Base-by-base conservation (phyloP, 2,888 invertebrate genomes). In the Tipula helvola region DNA sequence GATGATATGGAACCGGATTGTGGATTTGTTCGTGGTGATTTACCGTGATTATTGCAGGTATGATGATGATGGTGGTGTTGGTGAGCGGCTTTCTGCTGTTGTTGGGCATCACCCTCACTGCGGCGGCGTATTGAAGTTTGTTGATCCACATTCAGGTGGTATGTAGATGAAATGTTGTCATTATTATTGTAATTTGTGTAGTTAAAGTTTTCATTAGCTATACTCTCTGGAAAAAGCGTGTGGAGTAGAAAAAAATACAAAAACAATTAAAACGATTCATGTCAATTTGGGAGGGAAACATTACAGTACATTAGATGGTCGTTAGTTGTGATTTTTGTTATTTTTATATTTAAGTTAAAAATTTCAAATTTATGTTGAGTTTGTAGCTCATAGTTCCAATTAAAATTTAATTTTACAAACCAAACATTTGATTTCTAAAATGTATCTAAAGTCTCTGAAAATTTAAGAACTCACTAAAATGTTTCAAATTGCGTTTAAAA, bases 101-200 rank as follows among this genome's bases (percentile, higher is more conserved):
- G 88, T 87, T 91, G 90, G 36, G 91, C 94, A 90, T 93, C 94
- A 87, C 95, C 94, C 90, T 95, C 95, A 90, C 94, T 95, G 88
- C 93, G 93, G 86, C 95, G 93, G 16, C 95, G 92, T 88, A 93
- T 91, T 71, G 88, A 87, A 87, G 90, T 89, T 39, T 90, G 89
- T 36, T 90, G 89, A 41, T 88, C 88, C 86, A 89, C 89, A 36
- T 88, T 88, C 88, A 88, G 86, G 16, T 83, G 87, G 13, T 52
- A 52, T 57, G 42, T 8, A 16, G 84, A 84, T 41, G 84, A 39
- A 7, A 52, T 52, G 16, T 71, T 71, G 10, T 71, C 71, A 28
- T 71, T 71, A 71, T 71, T 28, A 71, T 71, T 71, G 71, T 71
- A 71, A 71, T 71, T 71, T 28, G 71, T 71, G 71, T 71, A 71